These are phyloP conservation scores for Menidia beryllina DNA, from an alignment of 2,113 vertebrate genomes.

Conservation along the genomic window DNA sequence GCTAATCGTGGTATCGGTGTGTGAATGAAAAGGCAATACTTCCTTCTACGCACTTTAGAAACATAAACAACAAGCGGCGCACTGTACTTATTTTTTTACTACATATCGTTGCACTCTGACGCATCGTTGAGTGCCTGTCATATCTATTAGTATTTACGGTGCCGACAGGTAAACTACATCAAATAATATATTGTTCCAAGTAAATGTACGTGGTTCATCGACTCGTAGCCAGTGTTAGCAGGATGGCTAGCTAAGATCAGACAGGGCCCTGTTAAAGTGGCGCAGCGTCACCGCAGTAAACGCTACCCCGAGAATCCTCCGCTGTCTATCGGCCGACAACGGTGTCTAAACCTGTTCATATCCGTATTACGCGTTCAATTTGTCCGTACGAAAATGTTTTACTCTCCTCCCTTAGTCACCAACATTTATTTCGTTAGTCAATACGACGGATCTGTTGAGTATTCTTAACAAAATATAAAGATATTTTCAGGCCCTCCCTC, in stretches of 20 bases:
- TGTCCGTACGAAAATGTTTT: not conserved
- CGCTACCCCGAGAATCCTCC: conserved; percentile 64
- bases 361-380: not conserved
- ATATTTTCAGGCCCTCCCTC: conserved; percentile 78
- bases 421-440: not conserved
- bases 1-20: conserved; percentile 59
- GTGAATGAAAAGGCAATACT: conserved; percentile 75
- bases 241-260: conserved; percentile 52
- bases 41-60: conserved; percentile 82
- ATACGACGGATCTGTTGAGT: not conserved
- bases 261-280: conserved; percentile 79
- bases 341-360: not conserved
- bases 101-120: not conserved
- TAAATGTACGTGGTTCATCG: conserved; percentile 57
- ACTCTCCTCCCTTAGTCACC: not conserved
- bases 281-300: conserved; percentile 84
- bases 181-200: conserved; percentile 35
- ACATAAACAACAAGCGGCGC: conserved; percentile 64
- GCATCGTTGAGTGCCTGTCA: rapidly evolving
- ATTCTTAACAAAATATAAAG: conserved; percentile 56
- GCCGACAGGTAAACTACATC: conserved; percentile 9
- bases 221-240: conserved; percentile 62
- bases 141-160: not conserved
- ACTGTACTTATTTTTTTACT: not conserved
- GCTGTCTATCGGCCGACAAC: conserved; percentile 53